phyloP scores from a whole-genome alignment of 1,140 invertebrate genomes.

The Drosophila pallidifrons region DNA sequence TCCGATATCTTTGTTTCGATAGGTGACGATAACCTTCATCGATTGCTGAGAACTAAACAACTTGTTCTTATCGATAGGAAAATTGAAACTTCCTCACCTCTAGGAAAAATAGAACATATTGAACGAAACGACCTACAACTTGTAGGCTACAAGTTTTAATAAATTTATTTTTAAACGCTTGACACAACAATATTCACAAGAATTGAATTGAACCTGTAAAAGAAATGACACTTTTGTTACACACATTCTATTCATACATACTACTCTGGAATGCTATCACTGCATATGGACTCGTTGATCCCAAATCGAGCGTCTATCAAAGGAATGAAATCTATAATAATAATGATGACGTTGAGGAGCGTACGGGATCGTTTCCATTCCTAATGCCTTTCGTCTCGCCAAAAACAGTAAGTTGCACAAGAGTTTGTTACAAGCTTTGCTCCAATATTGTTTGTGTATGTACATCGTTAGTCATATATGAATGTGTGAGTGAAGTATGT shows the following conservation, averaged over 20 bases:
- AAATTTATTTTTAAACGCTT: background rate
- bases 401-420: slow-evolving; percentile 86
- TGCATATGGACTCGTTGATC: slow-evolving; percentile 55
- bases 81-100: slow-evolving; percentile 19
- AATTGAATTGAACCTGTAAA: slow-evolving; percentile 15
- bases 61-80: slow-evolving; percentile 17
- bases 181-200: background rate
- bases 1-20: no score
- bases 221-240: slow-evolving; percentile 27
- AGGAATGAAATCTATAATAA: slow-evolving; percentile 44
- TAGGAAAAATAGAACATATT: slow-evolving; percentile 27
- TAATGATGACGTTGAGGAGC: slow-evolving; percentile 49
- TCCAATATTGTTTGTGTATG: slow-evolving; percentile 8
- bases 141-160: background rate
- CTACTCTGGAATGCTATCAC: slow-evolving; percentile 52
- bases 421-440: background rate
- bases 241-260: slow-evolving; percentile 30
- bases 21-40: background rate
- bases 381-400: slow-evolving; percentile 91
- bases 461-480: slow-evolving; percentile 4
- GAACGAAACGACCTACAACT: slow-evolving; percentile 10
- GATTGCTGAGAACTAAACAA: background rate
- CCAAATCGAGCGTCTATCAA: slow-evolving; percentile 33
- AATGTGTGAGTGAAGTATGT: background rate
- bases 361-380: slow-evolving; percentile 87